These are phyloP conservation scores for Rafetus swinhoei DNA, from an alignment of 2,113 vertebrate species.

Conservation along the genomic window DNA sequence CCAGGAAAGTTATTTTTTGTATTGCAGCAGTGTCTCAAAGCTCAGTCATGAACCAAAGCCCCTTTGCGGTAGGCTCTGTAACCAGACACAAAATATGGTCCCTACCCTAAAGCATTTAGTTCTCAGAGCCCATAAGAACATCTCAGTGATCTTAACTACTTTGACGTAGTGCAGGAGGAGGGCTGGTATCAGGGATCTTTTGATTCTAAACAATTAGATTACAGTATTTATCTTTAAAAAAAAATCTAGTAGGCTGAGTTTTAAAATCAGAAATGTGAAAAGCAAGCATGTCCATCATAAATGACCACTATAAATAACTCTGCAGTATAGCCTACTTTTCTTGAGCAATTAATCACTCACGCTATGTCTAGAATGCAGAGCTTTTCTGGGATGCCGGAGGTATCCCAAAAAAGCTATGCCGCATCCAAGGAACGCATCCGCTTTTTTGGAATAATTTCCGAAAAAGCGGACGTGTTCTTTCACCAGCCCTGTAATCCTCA, in stretches of 20 bases:
- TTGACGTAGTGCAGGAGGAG: not conserved
- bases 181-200: rapidly evolving
- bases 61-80: not conserved
- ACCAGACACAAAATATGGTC: not conserved
- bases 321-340: no score
- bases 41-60: not conserved
- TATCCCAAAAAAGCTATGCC: no score
- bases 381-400: no score
- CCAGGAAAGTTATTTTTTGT: not conserved
- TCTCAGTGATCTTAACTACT: slow-evolving; percentile 3
- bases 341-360: no score
- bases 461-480: no score
- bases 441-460: no score
- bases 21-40: rapidly evolving
- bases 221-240: not conserved
- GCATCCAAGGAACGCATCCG: no score
- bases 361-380: no score
- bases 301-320: no score
- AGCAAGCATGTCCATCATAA: not conserved
- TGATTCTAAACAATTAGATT: slow-evolving; percentile 39
- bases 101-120: not conserved
- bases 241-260: not conserved
- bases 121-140: not conserved
- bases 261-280: not conserved
- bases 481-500: no score